Percentiles rank a stretch among this genome's conserved stretches.
Evolutionary conservation across 2,797 vertebrate species (phyloP).

Genomic region (Columba guinea): DNA sequence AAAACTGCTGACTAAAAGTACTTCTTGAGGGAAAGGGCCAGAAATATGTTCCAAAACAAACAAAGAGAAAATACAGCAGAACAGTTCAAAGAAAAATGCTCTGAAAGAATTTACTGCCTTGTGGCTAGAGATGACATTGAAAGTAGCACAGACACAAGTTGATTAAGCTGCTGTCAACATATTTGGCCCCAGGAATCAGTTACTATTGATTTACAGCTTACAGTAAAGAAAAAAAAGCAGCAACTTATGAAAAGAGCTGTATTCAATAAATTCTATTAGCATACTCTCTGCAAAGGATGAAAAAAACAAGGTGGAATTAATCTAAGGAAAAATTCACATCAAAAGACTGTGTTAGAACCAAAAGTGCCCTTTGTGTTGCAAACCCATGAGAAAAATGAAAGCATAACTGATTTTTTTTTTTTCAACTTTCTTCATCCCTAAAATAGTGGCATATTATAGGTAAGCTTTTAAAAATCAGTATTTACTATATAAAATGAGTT

Average conservation of each 20-base stretch:
- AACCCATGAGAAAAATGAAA: background rate
- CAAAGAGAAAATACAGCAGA: constrained; percentile 18
- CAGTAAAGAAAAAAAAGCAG: constrained; percentile 38
- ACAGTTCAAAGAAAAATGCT: constrained; percentile 56
- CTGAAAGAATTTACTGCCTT: constrained; percentile 62
- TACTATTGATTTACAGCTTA: constrained; percentile 58
- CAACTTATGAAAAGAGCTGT: constrained; percentile 41
- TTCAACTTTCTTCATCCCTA: background rate
- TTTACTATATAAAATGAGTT: background rate
- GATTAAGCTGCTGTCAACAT: constrained; percentile 58
- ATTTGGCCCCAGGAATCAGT: constrained; percentile 53
- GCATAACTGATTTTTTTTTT: background rate
- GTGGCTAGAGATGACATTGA: constrained; percentile 68
- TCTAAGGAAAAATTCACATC: constrained; percentile 27
- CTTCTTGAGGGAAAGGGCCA: background rate
- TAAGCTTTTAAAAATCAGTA: background rate
- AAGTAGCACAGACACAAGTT: constrained; percentile 34
- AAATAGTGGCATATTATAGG: background rate
- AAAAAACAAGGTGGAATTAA: constrained; percentile 37
- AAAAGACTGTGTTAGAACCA: background rate
- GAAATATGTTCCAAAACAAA: constrained; percentile 54
- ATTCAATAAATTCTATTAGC: constrained; percentile 51
- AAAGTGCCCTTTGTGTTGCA: background rate
- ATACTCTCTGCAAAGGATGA: background rate
- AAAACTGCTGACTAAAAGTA: constrained; percentile 51